These are phyloP conservation scores for Aphis craccivora DNA, from an alignment of 1,140 invertebrate genomes.

Conservation along the genomic window DNA sequence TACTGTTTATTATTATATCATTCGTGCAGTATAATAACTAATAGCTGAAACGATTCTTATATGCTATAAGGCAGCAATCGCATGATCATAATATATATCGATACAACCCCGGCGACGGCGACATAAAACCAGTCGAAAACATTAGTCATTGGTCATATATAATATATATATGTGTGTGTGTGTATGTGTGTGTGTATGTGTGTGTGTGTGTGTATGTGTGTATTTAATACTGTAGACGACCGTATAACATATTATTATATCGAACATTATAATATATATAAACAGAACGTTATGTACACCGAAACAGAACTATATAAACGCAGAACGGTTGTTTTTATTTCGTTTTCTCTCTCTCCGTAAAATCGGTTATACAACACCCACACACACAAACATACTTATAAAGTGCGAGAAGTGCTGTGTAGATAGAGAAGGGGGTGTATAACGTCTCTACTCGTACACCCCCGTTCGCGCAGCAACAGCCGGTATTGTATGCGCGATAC, in stretches of 20 bases:
- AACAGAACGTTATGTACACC: neutral
- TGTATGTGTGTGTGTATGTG: no score
- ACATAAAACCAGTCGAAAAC: constrained; percentile 21
- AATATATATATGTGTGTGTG: no score
- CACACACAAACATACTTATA: neutral
- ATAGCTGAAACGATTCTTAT: neutral
- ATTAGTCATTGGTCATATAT: neutral
- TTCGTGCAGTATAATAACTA: neutral
- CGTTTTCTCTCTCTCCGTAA: neutral
- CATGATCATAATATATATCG: constrained; percentile 10
- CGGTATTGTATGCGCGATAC: constrained; percentile 18
- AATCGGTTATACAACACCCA: constrained; percentile 1
- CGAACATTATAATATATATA: neutral
- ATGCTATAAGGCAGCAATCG: neutral
- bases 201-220: no score
- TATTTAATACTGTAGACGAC: neutral
- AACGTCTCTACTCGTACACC: neutral
- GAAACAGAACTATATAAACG: constrained; percentile 16
- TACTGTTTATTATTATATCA: neutral
- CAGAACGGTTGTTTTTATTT: constrained; percentile 29
- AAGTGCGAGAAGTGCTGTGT: neutral
- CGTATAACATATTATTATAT: neutral
- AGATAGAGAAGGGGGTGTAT: neutral
- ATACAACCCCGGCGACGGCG: neutral
- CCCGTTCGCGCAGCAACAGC: neutral